Percentiles rank a stretch among this genome's conserved stretches.
phyloP scores from a whole-genome alignment of 2,113 vertebrate genomes.

The Engystomops pustulosus region DNA sequence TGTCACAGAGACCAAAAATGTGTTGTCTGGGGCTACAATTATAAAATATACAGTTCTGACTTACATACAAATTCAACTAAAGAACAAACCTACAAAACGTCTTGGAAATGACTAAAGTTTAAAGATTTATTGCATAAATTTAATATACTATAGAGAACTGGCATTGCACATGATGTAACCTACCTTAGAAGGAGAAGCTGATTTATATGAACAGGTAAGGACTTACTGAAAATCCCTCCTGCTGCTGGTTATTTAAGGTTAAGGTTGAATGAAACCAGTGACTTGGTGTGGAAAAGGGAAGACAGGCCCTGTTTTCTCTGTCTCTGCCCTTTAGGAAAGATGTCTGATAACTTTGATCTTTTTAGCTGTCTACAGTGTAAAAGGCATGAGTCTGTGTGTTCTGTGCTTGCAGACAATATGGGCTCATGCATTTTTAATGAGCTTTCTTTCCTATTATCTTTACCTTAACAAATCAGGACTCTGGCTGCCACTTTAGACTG shows the following conservation, averaged over 20 bases:
- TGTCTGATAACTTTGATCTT: constrained; percentile 44
- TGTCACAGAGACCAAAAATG: too few relatives aligned
- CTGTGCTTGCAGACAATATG: constrained; percentile 28
- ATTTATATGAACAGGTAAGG: background rate
- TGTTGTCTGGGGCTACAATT: too few relatives aligned
- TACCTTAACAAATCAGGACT: constrained; percentile 21
- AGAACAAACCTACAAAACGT: too few relatives aligned
- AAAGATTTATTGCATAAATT: too few relatives aligned
- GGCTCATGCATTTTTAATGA: constrained; percentile 40
- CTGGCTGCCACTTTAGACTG: background rate
- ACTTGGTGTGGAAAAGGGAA: background rate
- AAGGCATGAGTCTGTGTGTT: constrained; percentile 36
- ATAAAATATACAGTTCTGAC: too few relatives aligned
- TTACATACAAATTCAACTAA: too few relatives aligned
- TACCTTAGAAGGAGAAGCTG: background rate
- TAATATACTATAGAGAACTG: too few relatives aligned
- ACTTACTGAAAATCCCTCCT: background rate
- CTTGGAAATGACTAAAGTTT: too few relatives aligned
- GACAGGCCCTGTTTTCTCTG: constrained; percentile 17
- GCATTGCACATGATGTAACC: too few relatives aligned
- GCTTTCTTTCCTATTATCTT: constrained; percentile 36
- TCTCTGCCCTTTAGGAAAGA: constrained; percentile 36
- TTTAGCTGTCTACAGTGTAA: constrained; percentile 33
- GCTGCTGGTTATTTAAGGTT: constrained; percentile 30
- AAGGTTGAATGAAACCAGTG: constrained; percentile 15